Evolutionary conservation across 1,140 invertebrate genomes (phyloP), one percentile per base, ranked within the genome.

Genomic region (Ostrea edulis): DNA sequence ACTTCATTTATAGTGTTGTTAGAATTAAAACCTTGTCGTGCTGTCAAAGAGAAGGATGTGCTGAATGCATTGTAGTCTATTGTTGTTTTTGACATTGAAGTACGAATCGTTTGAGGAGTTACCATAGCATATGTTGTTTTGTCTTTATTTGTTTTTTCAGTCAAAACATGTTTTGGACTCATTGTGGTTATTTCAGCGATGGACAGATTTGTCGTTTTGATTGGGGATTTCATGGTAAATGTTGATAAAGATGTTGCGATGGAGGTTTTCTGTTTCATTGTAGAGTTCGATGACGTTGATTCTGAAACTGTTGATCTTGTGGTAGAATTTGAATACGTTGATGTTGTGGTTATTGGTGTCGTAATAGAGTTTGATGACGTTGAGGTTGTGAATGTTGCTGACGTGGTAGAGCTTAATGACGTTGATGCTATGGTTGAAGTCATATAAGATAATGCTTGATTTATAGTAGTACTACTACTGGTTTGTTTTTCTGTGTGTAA

Each of bases 1-100:
- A 84, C 53, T 58, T 89, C 20, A n/a, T 53, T 83, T 84, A 22
- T 82, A 25, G 82, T 54, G 52, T 68, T 62, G 35, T 20, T 82
- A 17, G 29, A 77, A 77, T 86, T 55, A 8, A 35, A 81, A 29
- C 29, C 25, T 29, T 11, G 44, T 51, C 29, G 22, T 82, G 68
- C 7, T 35, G 51, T 81, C 20, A 22, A 20, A 54, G n/a, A 81
- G 22, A 52, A 86, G 12, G 4, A 58, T 12, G 22, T 85, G 7
- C 55, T 81, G 11, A 8, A 2, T 29, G 25, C 71, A 62, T 5
- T 20, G 20, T 17, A 20, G 14, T 20, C 55, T 58, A 5, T 62
- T 62, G 17, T 12, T 55, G 8, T 55, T 11, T 11, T 68, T 68
- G 8, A 68, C 9, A 11, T 22, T 35, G 87, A 83, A 14, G 86